phyloP scores from a whole-genome alignment of 2,888 invertebrate species.

The Lithodes maja region DNA sequence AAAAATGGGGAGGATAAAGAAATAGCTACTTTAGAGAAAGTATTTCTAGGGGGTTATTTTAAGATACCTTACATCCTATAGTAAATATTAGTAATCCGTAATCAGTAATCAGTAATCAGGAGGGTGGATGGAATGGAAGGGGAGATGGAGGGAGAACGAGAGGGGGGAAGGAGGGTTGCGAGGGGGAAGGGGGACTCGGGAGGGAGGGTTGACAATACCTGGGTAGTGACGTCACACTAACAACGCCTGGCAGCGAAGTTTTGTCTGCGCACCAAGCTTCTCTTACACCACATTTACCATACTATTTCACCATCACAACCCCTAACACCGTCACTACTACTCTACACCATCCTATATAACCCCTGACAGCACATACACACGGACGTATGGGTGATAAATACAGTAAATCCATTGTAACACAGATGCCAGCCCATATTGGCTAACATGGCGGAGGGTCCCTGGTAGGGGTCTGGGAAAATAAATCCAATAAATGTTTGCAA shows the following conservation, averaged over 20 bases:
- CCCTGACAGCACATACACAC: neutral
- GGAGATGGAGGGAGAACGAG: too few relatives aligned
- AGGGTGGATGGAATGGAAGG: too few relatives aligned
- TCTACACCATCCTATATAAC: neutral
- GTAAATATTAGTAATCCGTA: too few relatives aligned
- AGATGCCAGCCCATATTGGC: constrained; percentile 52
- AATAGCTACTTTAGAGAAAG: too few relatives aligned
- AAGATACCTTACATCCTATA: too few relatives aligned
- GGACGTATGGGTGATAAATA: neutral
- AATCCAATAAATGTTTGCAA: neutral
- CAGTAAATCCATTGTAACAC: neutral
- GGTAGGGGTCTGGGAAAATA: constrained; percentile 20
- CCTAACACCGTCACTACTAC: constrained; percentile 3
- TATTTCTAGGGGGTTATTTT: too few relatives aligned
- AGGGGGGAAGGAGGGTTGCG: neutral
- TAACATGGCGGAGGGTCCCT: constrained; percentile 49
- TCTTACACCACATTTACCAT: constrained; percentile 21
- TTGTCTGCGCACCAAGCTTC: neutral
- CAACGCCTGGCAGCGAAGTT: constrained; percentile 2
- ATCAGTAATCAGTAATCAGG: too few relatives aligned
- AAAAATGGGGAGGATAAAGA: too few relatives aligned
- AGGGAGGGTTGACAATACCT: constrained; percentile 23
- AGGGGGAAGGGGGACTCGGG: neutral
- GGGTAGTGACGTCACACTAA: constrained; percentile 40
- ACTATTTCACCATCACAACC: constrained; percentile 11